phyloP scores from a whole-genome alignment of 2,888 invertebrate species.

The Autographa pulchrina region DNA sequence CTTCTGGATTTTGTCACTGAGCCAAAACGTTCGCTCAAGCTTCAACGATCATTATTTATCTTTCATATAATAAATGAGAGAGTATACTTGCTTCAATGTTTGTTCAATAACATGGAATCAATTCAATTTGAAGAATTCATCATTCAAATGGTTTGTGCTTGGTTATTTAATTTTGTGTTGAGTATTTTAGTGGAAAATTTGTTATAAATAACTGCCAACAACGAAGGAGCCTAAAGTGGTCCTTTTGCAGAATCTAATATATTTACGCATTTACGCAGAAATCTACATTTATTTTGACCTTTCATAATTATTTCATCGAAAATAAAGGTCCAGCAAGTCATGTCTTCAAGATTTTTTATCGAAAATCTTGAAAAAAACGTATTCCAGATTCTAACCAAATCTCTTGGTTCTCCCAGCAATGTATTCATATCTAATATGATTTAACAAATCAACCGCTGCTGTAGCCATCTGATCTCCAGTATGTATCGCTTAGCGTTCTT shows the following conservation, averaged over 20 bases:
- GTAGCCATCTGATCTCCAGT: no score
- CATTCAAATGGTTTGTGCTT: not conserved
- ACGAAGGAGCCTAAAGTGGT: not conserved
- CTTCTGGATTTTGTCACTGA: not conserved
- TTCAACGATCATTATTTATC: not conserved
- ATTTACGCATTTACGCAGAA: not conserved
- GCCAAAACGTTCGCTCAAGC: not conserved
- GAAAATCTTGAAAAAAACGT: no score
- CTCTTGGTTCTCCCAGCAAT: no score
- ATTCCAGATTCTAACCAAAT: no score
- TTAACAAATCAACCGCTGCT: no score
- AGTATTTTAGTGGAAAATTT: not conserved
- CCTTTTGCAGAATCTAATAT: not conserved
- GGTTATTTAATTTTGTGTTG: not conserved
- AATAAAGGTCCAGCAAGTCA: no score
- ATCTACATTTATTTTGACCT: no score
- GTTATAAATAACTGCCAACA: not conserved
- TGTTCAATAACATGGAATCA: not conserved
- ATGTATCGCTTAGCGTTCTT: no score
- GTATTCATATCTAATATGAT: no score
- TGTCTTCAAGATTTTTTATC: no score
- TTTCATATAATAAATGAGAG: constrained; percentile 4
- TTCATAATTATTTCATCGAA: no score
- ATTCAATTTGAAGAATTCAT: not conserved
- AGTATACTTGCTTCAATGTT: constrained; percentile 4